Base-by-base conservation (phyloP, 2,113 vertebrate species). In the Nothobranchius furzeri region DNA sequence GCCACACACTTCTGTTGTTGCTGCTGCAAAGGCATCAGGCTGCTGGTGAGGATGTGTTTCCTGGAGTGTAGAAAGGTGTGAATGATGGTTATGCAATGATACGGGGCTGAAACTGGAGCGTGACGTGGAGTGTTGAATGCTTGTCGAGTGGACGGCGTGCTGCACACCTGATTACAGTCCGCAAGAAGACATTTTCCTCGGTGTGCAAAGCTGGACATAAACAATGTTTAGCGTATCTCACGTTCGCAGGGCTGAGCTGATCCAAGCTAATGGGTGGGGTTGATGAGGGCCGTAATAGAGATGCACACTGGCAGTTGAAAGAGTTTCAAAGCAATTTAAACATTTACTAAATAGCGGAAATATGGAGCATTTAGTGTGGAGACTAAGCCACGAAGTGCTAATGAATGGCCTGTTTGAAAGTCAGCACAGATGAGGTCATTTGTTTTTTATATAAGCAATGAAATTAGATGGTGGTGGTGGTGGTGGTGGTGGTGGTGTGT, bases 161-260 rank as follows among this genome's bases (percentile, higher is more conserved):
- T 30, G 63, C 75, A 71, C 86, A 77, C 79, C 81, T 79, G 88
- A 91, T 87, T 88, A 78, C 69, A 60, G 62, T 60, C 65, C 12
- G 3, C 35, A 69, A 63, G 72, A 79, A 2, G 56, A 80, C 46
- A 53, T 70, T 76, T 72, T 64, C 58, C 25, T 58, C 50, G 54
- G 68, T 68, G 43, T 48, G 36, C 68, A 35, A 46, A 48, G 70
- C 60, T 51, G 70, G 67, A 73, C 64, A 82, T 86, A 66, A 1
- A 47, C 10, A 42, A 55, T 30, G 59, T 74, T 76, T 65, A 52
- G 75, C 64, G 84, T 86, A 87, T 90, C 79, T 78, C 49, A 20
- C 73, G 50, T 65, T 64, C 50, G 62, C 46, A 25, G 50, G 69
- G 61, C 35, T 73, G 74, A 75, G 58, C 58, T 70, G 59, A 72